Percentiles rank a stretch among this genome's conserved stretches.
Evolutionary conservation across 2,113 vertebrate genomes (phyloP).

Genomic region (Zosterops hypoxanthus): DNA sequence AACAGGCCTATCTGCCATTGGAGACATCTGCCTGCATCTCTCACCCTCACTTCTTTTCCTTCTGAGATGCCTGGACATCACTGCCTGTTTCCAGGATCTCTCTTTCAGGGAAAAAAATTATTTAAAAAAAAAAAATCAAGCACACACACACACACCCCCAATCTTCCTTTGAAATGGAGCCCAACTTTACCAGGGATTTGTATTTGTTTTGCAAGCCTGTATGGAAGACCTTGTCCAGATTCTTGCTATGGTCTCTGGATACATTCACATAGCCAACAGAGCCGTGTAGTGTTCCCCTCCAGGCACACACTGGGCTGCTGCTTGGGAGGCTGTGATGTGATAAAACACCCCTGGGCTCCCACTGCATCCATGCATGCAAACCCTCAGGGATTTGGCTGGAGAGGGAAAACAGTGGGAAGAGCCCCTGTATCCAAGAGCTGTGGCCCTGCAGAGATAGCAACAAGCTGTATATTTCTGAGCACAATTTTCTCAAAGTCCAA

Average conservation of each 20-base stretch:
- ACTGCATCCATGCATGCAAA: accelerated
- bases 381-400: neutral
- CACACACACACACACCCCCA: too few species aligned
- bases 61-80: neutral
- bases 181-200: neutral
- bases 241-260: accelerated
- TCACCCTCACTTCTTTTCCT: neutral
- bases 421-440: neutral
- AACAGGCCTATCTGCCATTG: accelerated
- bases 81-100: accelerated
- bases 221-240: neutral
- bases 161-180: neutral
- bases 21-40: neutral
- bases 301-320: neutral
- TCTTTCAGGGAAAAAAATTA: neutral
- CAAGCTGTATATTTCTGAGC: neutral
- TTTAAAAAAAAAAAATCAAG: too few species aligned
- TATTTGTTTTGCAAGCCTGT: neutral
- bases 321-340: neutral
- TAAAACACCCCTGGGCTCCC: neutral
- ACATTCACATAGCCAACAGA: accelerated
- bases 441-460: accelerated
- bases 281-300: accelerated
- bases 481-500: neutral
- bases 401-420: accelerated